Evolutionary conservation across 2,888 invertebrate genomes (phyloP).

Genomic region (Ophion obscuratus): DNA sequence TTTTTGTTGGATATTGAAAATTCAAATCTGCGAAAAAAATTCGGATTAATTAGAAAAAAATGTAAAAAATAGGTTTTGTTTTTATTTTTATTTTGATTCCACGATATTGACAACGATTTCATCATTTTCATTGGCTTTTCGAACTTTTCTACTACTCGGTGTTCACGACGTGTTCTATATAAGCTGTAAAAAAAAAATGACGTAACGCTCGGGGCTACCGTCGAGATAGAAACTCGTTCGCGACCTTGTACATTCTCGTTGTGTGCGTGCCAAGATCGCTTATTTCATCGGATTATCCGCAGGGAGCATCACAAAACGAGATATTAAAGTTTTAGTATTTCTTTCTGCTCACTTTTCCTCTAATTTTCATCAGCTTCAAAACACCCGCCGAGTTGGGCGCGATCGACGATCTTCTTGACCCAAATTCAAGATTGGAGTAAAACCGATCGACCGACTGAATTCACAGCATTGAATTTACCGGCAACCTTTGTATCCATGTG

Average conservation of each 20-base stretch:
- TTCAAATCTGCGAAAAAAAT: no score
- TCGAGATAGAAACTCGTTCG: conserved; percentile 64
- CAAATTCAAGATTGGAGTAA: neutral
- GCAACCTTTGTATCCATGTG: no score
- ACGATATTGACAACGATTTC: conserved; percentile 50
- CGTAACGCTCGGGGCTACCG: conserved; percentile 51
- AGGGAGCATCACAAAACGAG: neutral
- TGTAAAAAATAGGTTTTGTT: no score
- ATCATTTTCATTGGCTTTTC: conserved; percentile 8
- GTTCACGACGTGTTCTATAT: conserved; percentile 1
- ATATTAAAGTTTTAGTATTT: conserved; percentile 27
- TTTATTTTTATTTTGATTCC: conserved; percentile 1
- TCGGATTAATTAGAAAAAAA: no score
- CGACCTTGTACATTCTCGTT: conserved; percentile 78
- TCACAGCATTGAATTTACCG: neutral
- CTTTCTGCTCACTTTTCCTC: neutral
- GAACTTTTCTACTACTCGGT: conserved; percentile 4
- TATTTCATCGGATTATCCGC: conserved; percentile 56
- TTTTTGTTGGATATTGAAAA: no score
- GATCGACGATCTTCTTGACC: neutral
- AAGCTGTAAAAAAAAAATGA: conserved; percentile 44
- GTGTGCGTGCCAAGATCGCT: conserved; percentile 77
- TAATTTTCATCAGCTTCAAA: neutral
- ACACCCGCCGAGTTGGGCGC: neutral
- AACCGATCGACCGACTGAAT: neutral